Evolutionary conservation across 2,797 vertebrate genomes (phyloP).

Genomic region (Salmo trutta): DNA sequence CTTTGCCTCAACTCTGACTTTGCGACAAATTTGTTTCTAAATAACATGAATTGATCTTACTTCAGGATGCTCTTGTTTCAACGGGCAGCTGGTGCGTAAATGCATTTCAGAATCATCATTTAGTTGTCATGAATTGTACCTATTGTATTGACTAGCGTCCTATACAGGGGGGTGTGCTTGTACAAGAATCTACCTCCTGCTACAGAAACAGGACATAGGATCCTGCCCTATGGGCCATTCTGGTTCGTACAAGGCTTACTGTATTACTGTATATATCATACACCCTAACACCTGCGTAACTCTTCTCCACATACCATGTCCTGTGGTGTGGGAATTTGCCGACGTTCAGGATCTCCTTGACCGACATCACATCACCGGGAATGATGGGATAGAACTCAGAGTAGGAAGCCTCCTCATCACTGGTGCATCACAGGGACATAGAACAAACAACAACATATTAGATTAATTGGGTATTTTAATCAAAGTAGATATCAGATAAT

Average conservation of each 20-base stretch:
- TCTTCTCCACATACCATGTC: conserved; percentile 65
- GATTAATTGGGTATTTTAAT: conserved; percentile 42
- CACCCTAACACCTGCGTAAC: background rate
- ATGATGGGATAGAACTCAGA: conserved; percentile 74
- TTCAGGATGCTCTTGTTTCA: background rate
- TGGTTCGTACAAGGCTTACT: no score
- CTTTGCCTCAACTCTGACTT: background rate
- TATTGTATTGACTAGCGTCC: background rate
- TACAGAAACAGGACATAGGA: no score
- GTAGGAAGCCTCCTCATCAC: conserved; percentile 72
- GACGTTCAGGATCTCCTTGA: conserved; percentile 74
- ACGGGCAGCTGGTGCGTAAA: background rate
- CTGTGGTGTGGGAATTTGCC: conserved; percentile 63
- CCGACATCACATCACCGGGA: conserved; percentile 74
- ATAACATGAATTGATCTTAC: background rate
- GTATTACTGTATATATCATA: background rate
- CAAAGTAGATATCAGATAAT: conserved; percentile 21
- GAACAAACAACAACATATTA: background rate
- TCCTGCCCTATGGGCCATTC: background rate
- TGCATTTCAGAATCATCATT: background rate
- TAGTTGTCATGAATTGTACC: background rate
- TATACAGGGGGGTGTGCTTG: no score
- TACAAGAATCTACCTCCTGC: no score
- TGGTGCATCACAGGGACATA: conserved; percentile 32
- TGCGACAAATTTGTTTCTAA: background rate